Conservation (phyloP, 2,888 invertebrate species). For the Deroplatys truncata region DNA sequence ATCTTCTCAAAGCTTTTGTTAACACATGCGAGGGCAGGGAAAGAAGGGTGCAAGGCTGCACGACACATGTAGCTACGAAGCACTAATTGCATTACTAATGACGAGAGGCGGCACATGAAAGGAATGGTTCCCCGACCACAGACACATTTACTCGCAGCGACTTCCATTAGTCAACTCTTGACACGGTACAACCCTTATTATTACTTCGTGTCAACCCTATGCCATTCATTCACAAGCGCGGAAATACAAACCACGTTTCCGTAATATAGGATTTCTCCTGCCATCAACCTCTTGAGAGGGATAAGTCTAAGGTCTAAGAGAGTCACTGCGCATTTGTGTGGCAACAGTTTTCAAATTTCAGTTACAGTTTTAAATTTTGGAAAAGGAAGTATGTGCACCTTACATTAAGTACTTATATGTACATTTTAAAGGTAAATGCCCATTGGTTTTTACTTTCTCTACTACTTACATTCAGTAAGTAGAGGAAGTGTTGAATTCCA, state of each 20-base stretch:
- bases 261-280: background rate
- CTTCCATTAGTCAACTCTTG: background rate
- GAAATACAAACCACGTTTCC: background rate
- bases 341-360: no score
- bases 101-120: background rate
- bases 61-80: background rate
- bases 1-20: no score
- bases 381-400: no score
- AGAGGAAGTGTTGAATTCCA: no score
- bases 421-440: no score
- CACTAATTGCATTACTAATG: background rate
- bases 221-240: background rate
- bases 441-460: no score
- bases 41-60: background rate
- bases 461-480: no score
- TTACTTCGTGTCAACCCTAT: background rate
- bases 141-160: background rate
- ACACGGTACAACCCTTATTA: background rate
- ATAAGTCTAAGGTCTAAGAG: background rate
- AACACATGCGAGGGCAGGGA: no score
- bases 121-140: background rate
- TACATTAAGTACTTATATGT: no score
- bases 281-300: background rate
- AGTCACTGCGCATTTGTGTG: background rate
- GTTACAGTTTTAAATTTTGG: no score